Evolutionary conservation across 2,797 vertebrate genomes (phyloP), one percentile per base, ranked within the genome.

Genomic region (Etheostoma nigrum): DNA sequence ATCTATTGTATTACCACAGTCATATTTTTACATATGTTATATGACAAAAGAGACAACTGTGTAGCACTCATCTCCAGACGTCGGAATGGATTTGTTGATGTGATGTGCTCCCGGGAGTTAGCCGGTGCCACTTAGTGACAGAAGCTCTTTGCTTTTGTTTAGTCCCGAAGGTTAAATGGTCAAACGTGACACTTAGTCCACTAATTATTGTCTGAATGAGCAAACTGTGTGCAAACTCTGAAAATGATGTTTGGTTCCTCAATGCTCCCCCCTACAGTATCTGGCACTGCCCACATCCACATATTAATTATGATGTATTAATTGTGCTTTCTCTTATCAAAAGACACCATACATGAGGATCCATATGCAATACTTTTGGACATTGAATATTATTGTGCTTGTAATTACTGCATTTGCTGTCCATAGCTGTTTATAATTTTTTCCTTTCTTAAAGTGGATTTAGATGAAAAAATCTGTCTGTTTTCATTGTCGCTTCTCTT

Each of bases 371-470:
- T 25, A 62, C 49, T 45, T 73, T 63, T 67, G 47, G 74, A 72
- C 30, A 49, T n/a, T 77, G 25, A 48, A 58, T 49, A 72, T 78
- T 81, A 48, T 36, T 76, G 81, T 89, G 64, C 76, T 70, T 86
- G 81, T 84, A 77, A 82, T 81, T 82, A 76, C 30, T 79, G 76
- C 77, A 40, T 61, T 81, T 49, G 45, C 70, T 87, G 78, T 86
- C 44, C 42, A 82, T 73, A 83, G 61, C 58, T 80, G 78, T 89
- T 86, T 86, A 40, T 81, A 72, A 58, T 67, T 33, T 59, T 76
- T 70, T 78, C 54, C 63, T 65, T 61, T 71, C 62, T 85, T 85
- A 88, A 85, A 84, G 67, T 82, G 74, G 68, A 79, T 85, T 81
- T 63, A 19, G 88, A 74, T 6, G 27, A 9, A 80, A 62, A 42